These are phyloP conservation scores for Lepilemur septentrionalis DNA, from an alignment of 2,797 vertebrate species.

Conservation along the genomic window DNA sequence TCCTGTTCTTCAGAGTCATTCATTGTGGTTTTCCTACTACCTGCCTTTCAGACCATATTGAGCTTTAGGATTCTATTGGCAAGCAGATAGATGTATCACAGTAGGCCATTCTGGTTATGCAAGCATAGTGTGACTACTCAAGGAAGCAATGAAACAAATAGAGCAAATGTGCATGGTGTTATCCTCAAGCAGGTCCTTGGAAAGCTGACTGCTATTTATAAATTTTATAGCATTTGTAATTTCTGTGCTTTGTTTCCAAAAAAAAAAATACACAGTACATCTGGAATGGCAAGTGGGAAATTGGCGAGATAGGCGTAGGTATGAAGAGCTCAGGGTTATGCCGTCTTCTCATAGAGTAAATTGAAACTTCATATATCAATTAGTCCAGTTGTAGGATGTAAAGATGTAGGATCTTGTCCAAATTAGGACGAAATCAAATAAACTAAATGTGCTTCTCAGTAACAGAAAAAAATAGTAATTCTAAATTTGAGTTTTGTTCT, in stretches of 20 bases:
- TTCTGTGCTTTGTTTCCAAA: background rate
- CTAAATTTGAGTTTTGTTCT: background rate
- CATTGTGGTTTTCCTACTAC: background rate
- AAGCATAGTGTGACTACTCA: background rate
- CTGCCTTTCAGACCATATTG: background rate
- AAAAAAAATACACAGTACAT: background rate
- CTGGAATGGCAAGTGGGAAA: background rate
- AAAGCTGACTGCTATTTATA: background rate
- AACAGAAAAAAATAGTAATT: background rate
- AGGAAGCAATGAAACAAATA: background rate
- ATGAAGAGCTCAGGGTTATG: background rate
- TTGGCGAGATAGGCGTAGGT: background rate
- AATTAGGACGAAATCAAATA: background rate
- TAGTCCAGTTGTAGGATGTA: background rate
- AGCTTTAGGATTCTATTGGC: background rate
- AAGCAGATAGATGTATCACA: background rate
- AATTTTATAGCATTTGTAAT: background rate
- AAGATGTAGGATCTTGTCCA: no score
- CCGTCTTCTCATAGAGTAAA: background rate
- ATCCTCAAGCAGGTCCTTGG: background rate
- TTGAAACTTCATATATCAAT: background rate
- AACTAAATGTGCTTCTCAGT: background rate
- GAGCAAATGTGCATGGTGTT: background rate
- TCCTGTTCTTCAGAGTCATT: background rate
- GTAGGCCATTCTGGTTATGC: background rate